Evolutionary conservation across 2,797 vertebrate genomes (phyloP).

Genomic region (Sebastiscus tertius): DNA sequence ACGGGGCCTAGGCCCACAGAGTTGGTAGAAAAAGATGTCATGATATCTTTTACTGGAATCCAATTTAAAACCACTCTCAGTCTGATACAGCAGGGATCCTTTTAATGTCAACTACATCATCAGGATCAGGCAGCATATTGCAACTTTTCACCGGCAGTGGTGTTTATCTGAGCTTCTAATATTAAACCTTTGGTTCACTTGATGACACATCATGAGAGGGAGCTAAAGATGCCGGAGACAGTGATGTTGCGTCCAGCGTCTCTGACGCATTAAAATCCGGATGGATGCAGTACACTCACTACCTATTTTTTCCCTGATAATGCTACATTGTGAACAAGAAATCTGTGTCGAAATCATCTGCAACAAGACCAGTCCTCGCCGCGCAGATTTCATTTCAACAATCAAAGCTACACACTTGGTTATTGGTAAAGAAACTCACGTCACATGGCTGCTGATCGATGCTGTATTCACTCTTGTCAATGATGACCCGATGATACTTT

Average conservation of each 20-base stretch:
- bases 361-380: too few species aligned
- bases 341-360: neutral
- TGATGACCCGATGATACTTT: too few species aligned
- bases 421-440: too few species aligned
- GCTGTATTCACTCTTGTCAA: too few species aligned
- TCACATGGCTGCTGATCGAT: too few species aligned
- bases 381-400: too few species aligned
- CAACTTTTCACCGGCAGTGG: neutral
- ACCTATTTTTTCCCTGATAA: neutral
- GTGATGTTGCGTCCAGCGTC: neutral
- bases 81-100: neutral
- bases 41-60: constrained; percentile 14
- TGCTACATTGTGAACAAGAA: neutral
- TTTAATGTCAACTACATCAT: constrained; percentile 8
- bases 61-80: constrained; percentile 6
- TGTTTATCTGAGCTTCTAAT: constrained; percentile 12
- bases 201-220: constrained; percentile 25
- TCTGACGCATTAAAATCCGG: neutral
- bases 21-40: constrained; percentile 1
- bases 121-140: constrained; percentile 2
- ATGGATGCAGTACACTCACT: neutral
- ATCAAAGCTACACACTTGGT: too few species aligned
- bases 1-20: constrained; percentile 27
- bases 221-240: neutral
- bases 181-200: constrained; percentile 18